phyloP scores from a whole-genome alignment of 2,113 vertebrate species.

The Oreochromis niloticus region DNA sequence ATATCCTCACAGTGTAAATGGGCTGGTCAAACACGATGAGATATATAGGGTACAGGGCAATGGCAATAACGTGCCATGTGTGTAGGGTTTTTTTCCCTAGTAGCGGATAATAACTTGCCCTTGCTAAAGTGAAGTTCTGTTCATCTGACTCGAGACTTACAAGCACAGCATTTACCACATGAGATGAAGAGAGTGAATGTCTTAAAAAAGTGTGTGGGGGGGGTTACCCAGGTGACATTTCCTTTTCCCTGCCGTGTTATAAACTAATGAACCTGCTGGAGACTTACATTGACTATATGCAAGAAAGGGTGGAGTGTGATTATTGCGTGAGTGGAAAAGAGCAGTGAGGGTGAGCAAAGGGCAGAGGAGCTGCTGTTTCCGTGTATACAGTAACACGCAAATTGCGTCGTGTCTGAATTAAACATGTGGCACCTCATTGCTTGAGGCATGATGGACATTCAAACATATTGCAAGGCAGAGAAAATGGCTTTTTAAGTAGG shows the following conservation, averaged over 20 bases:
- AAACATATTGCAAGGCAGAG: slow-evolving; percentile 56
- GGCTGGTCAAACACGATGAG: slow-evolving; percentile 22
- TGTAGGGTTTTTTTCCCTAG: background rate
- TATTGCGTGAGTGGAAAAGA: background rate
- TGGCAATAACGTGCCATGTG: background rate
- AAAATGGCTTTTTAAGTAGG: slow-evolving; percentile 76
- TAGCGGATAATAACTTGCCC: slow-evolving; percentile 32
- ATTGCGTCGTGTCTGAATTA: slow-evolving; percentile 67
- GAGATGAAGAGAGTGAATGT: background rate
- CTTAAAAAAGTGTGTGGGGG: background rate
- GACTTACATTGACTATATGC: slow-evolving; percentile 14
- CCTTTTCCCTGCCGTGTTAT: background rate
- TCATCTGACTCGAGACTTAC: slow-evolving; percentile 15
- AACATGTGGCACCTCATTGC: slow-evolving; percentile 66
- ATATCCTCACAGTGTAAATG: slow-evolving; percentile 35
- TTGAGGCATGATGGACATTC: slow-evolving; percentile 63
- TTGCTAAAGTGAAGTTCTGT: slow-evolving; percentile 25
- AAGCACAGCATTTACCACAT: slow-evolving; percentile 22
- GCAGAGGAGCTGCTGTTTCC: slow-evolving; percentile 17
- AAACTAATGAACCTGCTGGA: slow-evolving; percentile 31
- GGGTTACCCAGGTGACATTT: slow-evolving; percentile 12
- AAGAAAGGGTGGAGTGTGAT: slow-evolving; percentile 14
- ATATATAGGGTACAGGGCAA: slow-evolving; percentile 36
- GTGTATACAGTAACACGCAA: slow-evolving; percentile 11
- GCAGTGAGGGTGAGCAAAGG: slow-evolving; percentile 10